Percentiles rank a stretch among this genome's conserved stretches.
Evolutionary conservation across 2,113 vertebrate genomes (phyloP).

Genomic region (Chlamydotis undulata): DNA sequence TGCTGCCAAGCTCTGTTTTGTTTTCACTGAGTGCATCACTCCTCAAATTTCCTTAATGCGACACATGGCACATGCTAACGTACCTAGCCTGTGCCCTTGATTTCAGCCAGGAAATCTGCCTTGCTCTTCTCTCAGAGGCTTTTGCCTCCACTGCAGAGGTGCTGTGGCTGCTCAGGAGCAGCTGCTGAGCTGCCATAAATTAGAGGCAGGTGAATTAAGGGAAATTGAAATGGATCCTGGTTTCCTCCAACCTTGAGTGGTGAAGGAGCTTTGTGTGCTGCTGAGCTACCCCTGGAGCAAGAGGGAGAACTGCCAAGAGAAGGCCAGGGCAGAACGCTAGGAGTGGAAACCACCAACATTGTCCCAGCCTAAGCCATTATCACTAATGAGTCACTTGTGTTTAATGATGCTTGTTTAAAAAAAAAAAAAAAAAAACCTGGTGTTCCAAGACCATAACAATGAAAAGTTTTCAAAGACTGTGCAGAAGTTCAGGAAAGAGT

Average conservation of each 20-base stretch:
- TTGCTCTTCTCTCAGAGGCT: neutral
- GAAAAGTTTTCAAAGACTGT: neutral
- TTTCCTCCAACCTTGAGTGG: neutral
- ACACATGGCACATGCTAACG: neutral
- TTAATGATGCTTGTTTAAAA: neutral
- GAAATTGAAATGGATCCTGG: neutral
- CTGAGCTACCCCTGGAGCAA: neutral
- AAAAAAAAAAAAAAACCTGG: neutral
- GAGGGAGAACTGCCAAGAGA: neutral
- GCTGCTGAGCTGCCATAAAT: conserved; percentile 6
- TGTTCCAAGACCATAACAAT: neutral
- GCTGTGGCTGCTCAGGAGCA: neutral
- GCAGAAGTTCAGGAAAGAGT: neutral
- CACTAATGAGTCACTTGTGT: neutral
- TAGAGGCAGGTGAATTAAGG: neutral
- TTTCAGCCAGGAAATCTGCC: neutral
- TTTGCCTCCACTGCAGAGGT: neutral
- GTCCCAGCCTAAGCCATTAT: neutral
- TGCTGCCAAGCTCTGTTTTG: neutral
- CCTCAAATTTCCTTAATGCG: neutral
- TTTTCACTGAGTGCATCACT: neutral
- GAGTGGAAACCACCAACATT: neutral
- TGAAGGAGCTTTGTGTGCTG: neutral
- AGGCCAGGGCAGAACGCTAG: neutral
- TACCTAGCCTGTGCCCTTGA: neutral